Base-by-base conservation (phyloP, 2,113 vertebrate species). In the Lontra canadensis region DNA sequence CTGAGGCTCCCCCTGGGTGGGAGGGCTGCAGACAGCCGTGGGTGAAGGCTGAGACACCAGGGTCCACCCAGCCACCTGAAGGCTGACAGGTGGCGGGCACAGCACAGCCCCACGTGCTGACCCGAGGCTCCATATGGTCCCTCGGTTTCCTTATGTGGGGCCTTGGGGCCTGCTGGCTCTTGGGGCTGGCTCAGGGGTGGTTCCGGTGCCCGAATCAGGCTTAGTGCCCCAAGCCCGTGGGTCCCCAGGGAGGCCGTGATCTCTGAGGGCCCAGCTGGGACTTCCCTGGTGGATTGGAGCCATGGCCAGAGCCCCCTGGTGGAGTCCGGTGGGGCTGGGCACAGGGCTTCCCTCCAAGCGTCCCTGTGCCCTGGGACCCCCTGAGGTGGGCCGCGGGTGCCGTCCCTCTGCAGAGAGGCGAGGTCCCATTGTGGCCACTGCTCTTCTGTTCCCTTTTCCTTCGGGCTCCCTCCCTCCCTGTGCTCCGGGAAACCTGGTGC, bases 41-140 rank as follows among this genome's bases (percentile, higher is more conserved):
- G 39, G 73, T 15, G 17, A 69, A 29, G 39, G 7, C 55, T 18
- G 73, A 31, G 61, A 13, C 0, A 14, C 4, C 20, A 3, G 86
- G 74, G 31, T 49, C 31, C 73, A 20, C 11, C 23, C 42, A 13
- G 61, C 11, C 4, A 7, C n/a, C 42, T 1, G 3, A 25, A 1
- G 52, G 21, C 73, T 25, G 13, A 42, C 18, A 9, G n/a, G 59
- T 11, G 7, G 42, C 2, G 18, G n/a, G n/a, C 25, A 15, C 4
- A 3, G 18, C 25, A 18, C 15, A 17, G 23, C 39, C 65, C 39
- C 4, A 0, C 0, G 7, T 34, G 76, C 76, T 25, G 25, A 47
- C 49, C 18, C 1, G 14, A 42, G 52, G 42, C n/a, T 39, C 17
- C 5, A 2, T 18, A 18, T 55, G 52, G 52, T 55, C 18, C 10